A percentile compares a stretch with the other conserved stretches of the same genome.
Conservation (phyloP, 2,797 vertebrate genomes). For the Clarias pachynema region DNA sequence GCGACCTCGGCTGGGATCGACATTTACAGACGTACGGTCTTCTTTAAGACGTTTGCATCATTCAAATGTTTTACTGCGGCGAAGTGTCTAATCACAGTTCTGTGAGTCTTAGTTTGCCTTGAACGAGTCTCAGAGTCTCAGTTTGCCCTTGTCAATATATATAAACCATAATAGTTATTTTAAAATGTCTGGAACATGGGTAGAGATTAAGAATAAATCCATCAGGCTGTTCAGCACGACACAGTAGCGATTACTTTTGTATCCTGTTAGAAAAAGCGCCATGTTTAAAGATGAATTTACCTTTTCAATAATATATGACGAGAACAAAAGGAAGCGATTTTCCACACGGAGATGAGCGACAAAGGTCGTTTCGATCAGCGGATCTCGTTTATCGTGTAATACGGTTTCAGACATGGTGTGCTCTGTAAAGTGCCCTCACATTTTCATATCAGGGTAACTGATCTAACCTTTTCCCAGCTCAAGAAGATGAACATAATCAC, state of each 20-base stretch:
- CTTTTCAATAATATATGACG: constrained; percentile 17
- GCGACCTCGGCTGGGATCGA: no score
- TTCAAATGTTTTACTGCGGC: no score
- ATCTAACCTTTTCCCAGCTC: background rate
- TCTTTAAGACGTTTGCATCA: no score
- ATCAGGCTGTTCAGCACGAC: background rate
- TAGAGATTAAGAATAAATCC: background rate
- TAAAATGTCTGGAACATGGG: no score
- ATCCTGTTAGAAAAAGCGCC: background rate
- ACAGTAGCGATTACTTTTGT: background rate
- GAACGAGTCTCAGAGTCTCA: no score
- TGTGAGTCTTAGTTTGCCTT: no score
- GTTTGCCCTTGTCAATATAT: no score
- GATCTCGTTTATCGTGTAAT: background rate
- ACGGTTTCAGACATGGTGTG: background rate
- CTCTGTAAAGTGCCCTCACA: background rate
- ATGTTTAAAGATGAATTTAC: background rate
- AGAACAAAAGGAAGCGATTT: constrained; percentile 12
- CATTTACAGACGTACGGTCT: no score
- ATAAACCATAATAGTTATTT: no score
- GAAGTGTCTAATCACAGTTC: no score
- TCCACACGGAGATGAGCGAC: background rate
- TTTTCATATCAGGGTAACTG: background rate
- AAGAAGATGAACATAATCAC: background rate
- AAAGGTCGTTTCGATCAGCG: background rate